phyloP scores from a whole-genome alignment of 2,797 vertebrate genomes.

The Pipistrellus kuhlii region DNA sequence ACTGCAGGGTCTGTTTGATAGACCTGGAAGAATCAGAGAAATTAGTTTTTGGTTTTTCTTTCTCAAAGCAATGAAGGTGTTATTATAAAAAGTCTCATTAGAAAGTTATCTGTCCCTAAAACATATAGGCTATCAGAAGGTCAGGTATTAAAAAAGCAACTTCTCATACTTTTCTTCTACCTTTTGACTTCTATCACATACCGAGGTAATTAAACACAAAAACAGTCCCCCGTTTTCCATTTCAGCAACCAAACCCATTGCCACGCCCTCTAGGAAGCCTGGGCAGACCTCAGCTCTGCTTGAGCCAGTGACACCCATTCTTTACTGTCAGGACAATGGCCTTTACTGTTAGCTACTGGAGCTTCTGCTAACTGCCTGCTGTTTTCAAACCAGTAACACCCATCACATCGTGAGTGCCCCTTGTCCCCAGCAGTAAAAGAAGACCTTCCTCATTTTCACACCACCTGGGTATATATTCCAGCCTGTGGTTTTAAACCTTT shows the following conservation, averaged over 20 bases:
- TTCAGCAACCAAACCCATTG: neutral
- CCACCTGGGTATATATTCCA: neutral
- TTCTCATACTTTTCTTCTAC: slow-evolving; percentile 57
- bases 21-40: slow-evolving; percentile 73
- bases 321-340: neutral
- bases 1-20: slow-evolving; percentile 81
- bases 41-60: slow-evolving; percentile 80
- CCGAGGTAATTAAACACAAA: slow-evolving; percentile 67
- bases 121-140: slow-evolving; percentile 74
- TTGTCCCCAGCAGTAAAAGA: neutral
- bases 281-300: neutral
- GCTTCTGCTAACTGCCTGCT: neutral
- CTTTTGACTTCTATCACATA: slow-evolving; percentile 67
- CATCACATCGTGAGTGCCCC: neutral
- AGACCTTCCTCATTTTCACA: neutral
- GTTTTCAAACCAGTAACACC: neutral
- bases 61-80: slow-evolving; percentile 84
- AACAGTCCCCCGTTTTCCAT: slow-evolving; percentile 13
- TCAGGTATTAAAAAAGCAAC: slow-evolving; percentile 63
- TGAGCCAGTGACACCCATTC: neutral
- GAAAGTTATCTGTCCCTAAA: slow-evolving; percentile 82
- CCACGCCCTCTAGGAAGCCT: neutral
- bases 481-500: neutral
- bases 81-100: slow-evolving; percentile 85
- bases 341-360: neutral